Evolutionary conservation across 2,113 vertebrate species (phyloP).

Genomic region (Channa argus): DNA sequence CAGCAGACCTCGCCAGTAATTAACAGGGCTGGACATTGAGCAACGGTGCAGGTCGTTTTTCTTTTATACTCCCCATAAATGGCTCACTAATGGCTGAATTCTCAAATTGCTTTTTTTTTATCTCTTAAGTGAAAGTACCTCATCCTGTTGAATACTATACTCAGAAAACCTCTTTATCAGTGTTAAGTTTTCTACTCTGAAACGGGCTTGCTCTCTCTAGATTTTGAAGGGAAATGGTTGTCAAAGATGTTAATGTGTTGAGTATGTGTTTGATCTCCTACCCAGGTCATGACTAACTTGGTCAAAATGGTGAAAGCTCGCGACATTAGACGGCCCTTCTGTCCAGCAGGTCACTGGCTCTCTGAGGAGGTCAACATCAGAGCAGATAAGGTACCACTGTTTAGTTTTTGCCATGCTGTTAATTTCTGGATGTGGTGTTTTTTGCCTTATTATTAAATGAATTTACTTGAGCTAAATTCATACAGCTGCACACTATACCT

Average conservation of each 20-base stretch:
- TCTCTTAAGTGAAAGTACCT: conserved; percentile 37
- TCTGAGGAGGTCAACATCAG: conserved; percentile 96
- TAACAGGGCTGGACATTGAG: conserved; percentile 68
- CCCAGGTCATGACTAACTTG: conserved; percentile 96
- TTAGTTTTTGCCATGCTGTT: neutral
- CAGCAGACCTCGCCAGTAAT: conserved; percentile 75
- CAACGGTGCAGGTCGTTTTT: conserved; percentile 68
- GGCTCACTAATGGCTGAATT: conserved; percentile 75
- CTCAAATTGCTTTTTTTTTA: conserved; percentile 74
- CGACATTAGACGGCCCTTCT: conserved; percentile 94
- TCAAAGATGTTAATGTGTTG: conserved; percentile 24
- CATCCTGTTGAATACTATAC: conserved; percentile 29
- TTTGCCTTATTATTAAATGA: no score
- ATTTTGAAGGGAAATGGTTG: neutral
- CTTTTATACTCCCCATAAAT: conserved; percentile 79
- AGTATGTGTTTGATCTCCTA: conserved; percentile 46
- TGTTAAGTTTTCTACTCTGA: conserved; percentile 14
- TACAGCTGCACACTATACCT: no score
- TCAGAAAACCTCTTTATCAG: conserved; percentile 11
- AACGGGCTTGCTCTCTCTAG: no score
- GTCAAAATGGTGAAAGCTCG: conserved; percentile 99
- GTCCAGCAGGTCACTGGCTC: conserved; percentile 96
- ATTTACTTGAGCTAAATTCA: no score
- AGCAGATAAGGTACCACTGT: conserved; percentile 91
- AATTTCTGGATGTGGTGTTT: neutral